phyloP scores from a whole-genome alignment of 1,140 invertebrate species.

The Wasmannia auropunctata region DNA sequence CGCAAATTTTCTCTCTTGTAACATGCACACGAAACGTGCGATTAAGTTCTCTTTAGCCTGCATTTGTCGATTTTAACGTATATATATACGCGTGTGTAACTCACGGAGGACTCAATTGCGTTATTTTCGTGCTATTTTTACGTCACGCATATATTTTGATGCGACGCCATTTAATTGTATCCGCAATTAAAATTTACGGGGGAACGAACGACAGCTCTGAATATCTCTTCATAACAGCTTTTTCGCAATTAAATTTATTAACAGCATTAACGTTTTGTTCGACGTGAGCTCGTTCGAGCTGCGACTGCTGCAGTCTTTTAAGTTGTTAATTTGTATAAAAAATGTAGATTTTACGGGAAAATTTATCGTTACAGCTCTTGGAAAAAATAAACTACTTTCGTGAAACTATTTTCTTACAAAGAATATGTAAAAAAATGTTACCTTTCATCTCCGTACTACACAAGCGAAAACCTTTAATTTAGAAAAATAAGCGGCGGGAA shows the following conservation, averaged over 20 bases:
- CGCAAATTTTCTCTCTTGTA: conserved; percentile 39
- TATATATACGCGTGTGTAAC: not conserved
- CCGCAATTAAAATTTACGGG: not conserved
- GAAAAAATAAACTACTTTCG: not conserved
- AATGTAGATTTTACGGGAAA: not conserved
- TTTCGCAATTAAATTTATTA: conserved; percentile 8
- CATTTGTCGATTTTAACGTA: conserved; percentile 19
- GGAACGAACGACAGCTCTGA: not conserved
- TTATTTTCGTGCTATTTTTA: not conserved
- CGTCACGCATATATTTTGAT: not conserved
- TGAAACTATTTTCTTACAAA: no score
- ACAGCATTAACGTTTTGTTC: not conserved
- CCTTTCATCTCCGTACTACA: not conserved
- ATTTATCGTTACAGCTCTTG: not conserved
- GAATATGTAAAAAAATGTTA: not conserved
- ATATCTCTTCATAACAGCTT: not conserved
- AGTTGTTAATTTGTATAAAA: not conserved
- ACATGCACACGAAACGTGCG: not conserved
- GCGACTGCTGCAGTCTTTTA: not conserved
- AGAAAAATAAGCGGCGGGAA: not conserved
- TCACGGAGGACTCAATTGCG: not conserved
- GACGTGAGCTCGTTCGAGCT: not conserved
- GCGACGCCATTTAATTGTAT: not conserved
- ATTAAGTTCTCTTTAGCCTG: conserved; percentile 21
- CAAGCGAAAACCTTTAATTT: not conserved